phyloP scores from a whole-genome alignment of 2,888 invertebrate species.

The Argyresthia albistria region DNA sequence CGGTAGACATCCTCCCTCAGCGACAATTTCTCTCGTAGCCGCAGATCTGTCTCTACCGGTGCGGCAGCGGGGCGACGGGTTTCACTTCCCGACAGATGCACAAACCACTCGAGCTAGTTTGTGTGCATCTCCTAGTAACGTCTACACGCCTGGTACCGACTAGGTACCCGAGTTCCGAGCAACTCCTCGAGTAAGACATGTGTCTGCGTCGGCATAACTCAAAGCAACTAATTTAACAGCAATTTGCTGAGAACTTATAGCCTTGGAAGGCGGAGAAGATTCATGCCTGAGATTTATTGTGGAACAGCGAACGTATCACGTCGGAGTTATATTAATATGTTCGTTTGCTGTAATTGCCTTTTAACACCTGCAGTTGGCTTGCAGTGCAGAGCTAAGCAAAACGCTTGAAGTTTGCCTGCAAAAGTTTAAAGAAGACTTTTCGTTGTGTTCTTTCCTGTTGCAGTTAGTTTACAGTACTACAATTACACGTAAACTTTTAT shows the following conservation, averaged over 20 bases:
- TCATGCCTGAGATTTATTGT: slow-evolving; percentile 5
- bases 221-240: slow-evolving; percentile 37
- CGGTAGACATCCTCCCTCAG: no score
- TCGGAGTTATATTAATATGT: no score
- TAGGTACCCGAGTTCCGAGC: no score
- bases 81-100: neutral
- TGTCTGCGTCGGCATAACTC: slow-evolving; percentile 10
- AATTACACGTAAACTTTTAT: no score
- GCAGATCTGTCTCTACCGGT: neutral
- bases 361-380: neutral
- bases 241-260: slow-evolving; percentile 27
- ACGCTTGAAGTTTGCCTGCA: no score
- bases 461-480: no score
- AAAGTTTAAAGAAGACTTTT: no score
- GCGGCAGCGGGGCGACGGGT: neutral
- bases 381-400: no score
- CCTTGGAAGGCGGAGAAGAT: neutral
- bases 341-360: neutral
- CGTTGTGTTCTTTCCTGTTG: no score
- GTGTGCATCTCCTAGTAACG: neutral
- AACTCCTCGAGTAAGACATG: neutral
- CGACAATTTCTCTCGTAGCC: neutral
- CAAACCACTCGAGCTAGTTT: neutral
- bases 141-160: neutral
- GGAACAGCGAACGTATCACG: neutral